Base-by-base conservation (phyloP, 2,797 vertebrate species). In the Dermochelys coriacea region DNA sequence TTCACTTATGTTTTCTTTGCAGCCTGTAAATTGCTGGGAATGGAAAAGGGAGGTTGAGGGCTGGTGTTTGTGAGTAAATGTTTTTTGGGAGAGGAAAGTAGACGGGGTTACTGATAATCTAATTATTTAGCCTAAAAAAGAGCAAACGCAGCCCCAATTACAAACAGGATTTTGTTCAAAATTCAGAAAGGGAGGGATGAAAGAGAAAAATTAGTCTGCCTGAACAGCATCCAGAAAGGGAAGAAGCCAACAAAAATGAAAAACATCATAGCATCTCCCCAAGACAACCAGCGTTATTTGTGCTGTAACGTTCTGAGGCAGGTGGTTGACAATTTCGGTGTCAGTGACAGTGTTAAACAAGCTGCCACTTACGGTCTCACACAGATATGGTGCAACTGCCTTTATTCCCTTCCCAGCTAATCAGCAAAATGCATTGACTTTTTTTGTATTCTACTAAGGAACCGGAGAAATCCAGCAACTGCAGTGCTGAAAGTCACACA, bases 91-190 rank as follows among this genome's bases (percentile, higher is more conserved):
- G 90, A 59, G 11, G 23, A 86, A 93, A 83, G 25, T 37, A 21
- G 10, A 52, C 61, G 68, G 82, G 91, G 49, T 8, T 82, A 87
- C 41, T n/a, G 45, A 78, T 85, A 84, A 49, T 82, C 85, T 94
- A 85, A 87, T 95, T 95, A 93, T 75, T 88, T 50, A 82, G 55
- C 68, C 91, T 80, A 54, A 50, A 88, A 92, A 54, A 88, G 92
- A 89, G 4, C 84, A 85, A 3, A 6, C 71, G 88, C 52, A 92
- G 88, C 77, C 19, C 47, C 1, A 0, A 18, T 29, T 71, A 90
- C 75, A 91, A 23, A 47, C 82, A 82, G 61, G 82, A 75, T 47
- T 75, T 14, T 68, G 18, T 37, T 75, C 18, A 75, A 14, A 47
- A 75, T 71, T 71, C 31, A 71, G 68, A 71, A 71, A 71, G 7